Evolutionary conservation across 2,888 invertebrate genomes (phyloP).

Genomic region (Drosophila mayaguana): DNA sequence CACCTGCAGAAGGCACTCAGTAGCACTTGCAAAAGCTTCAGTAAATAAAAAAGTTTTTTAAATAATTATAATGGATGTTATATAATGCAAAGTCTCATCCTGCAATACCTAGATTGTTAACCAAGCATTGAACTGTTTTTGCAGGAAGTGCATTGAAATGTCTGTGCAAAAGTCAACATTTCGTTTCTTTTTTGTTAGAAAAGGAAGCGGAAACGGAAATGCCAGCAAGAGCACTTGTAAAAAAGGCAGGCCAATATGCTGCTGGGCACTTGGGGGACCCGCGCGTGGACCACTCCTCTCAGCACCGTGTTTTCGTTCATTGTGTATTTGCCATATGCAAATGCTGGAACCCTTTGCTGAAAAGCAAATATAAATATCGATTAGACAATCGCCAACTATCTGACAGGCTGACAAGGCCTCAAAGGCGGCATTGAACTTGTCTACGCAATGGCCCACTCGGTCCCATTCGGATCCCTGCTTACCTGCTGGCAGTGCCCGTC

Average conservation of each 20-base stretch:
- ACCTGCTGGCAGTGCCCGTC: not conserved
- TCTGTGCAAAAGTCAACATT: conserved; percentile 35
- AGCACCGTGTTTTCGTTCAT: conserved; percentile 10
- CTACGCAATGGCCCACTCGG: conserved; percentile 12
- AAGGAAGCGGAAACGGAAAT: conserved; percentile 70
- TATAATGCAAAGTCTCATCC: not conserved
- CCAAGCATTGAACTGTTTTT: conserved; percentile 4
- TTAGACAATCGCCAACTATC: conserved; percentile 68
- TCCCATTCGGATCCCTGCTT: no score
- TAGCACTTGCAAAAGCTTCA: not conserved
- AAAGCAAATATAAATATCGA: conserved; percentile 71
- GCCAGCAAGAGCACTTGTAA: conserved; percentile 38
- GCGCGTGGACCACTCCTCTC: conserved; percentile 22
- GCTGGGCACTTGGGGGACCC: conserved; percentile 32
- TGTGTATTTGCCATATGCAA: conserved; percentile 37
- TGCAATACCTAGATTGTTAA: conserved; percentile 1
- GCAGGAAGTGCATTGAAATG: conserved; percentile 33
- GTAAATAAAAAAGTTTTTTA: not conserved
- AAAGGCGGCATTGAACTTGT: conserved; percentile 72
- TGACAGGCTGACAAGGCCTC: conserved; percentile 70
- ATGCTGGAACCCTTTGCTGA: conserved; percentile 25
- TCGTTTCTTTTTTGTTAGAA: conserved; percentile 22
- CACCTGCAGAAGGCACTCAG: not conserved
- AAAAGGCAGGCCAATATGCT: conserved; percentile 26
- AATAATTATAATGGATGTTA: not conserved